Evolutionary conservation across 2,797 vertebrate species (phyloP).

Genomic region (Anguilla marmorata): DNA sequence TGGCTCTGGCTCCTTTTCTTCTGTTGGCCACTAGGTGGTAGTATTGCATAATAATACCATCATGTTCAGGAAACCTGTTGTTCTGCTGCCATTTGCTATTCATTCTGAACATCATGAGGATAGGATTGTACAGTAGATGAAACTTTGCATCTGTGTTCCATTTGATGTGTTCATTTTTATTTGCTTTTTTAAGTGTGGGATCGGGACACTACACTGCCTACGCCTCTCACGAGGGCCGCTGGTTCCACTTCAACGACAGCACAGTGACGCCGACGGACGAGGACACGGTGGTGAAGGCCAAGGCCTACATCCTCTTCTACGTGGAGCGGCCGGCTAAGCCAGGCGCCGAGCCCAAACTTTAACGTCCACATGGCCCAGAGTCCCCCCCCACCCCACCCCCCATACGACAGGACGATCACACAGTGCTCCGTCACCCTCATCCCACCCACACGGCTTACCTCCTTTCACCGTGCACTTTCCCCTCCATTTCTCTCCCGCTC

Average conservation of each 20-base stretch:
- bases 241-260: conserved; percentile 99
- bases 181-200: conserved; percentile 79
- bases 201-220: conserved; percentile 98
- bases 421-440: conserved; percentile 72
- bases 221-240: conserved; percentile 84
- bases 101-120: background rate
- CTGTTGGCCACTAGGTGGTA: conserved; percentile 52
- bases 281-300: conserved; percentile 91
- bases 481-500: conserved; percentile 71
- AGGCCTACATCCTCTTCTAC: conserved; percentile 98
- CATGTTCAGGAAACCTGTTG: background rate
- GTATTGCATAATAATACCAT: conserved; percentile 39
- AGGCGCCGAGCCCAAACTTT: conserved; percentile 73
- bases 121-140: background rate
- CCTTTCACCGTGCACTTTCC: conserved; percentile 77
- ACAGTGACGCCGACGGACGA: conserved; percentile 91
- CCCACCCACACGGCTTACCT: conserved; percentile 74
- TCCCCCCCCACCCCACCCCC: background rate
- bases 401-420: conserved; percentile 57
- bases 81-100: background rate
- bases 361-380: conserved; percentile 55
- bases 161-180: background rate
- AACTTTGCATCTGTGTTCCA: background rate
- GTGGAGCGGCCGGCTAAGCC: conserved; percentile 79
- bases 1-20: conserved; percentile 33